phyloP scores from a whole-genome alignment of 2,113 vertebrate genomes.

The Oenanthe melanoleuca region DNA sequence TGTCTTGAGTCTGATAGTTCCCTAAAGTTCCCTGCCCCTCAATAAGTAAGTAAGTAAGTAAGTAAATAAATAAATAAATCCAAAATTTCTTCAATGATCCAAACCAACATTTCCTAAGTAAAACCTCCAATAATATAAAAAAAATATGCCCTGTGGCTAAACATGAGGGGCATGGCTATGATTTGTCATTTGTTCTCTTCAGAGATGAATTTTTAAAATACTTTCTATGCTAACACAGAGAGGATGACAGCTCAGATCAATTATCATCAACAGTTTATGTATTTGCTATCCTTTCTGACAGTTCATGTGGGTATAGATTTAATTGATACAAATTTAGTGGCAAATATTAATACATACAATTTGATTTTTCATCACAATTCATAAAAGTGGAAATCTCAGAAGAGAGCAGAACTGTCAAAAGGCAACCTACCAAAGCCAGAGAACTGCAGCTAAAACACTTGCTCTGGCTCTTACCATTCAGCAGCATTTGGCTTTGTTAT shows the following conservation, averaged over 20 bases:
- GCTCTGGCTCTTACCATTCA: background rate
- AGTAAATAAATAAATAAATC: background rate
- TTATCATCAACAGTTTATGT: background rate
- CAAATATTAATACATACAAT: background rate
- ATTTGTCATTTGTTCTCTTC: background rate
- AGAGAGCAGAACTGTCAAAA: background rate
- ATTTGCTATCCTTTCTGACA: background rate
- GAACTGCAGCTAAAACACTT: background rate
- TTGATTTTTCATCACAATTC: background rate
- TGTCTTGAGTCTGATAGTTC: background rate
- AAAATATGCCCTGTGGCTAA: background rate
- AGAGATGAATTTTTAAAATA: background rate
- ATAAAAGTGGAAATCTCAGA: background rate
- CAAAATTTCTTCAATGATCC: background rate
- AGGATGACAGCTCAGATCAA: background rate
- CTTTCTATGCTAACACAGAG: background rate
- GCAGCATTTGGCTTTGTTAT: background rate
- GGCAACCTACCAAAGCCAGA: background rate
- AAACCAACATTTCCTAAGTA: background rate
- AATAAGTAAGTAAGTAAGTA: background rate
- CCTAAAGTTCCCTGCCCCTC: background rate
- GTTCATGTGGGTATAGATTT: background rate
- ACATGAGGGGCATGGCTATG: background rate
- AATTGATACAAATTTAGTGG: background rate
- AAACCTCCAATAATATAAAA: background rate